Conservation (phyloP, 2,888 invertebrate genomes). For the Athetis lepigone region DNA sequence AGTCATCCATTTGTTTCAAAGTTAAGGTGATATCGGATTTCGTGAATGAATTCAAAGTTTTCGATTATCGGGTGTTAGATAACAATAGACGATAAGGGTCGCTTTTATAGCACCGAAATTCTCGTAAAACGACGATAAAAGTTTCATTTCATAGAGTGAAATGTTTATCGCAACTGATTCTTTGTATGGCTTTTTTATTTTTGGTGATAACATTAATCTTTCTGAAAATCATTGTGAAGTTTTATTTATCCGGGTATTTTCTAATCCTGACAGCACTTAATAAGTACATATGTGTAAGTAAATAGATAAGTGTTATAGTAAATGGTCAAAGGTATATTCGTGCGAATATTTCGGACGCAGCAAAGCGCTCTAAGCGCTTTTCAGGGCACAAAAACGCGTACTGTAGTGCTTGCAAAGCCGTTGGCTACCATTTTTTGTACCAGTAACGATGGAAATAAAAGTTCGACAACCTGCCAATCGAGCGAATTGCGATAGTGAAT, state of each 20-base stretch:
- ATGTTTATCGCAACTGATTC: slow-evolving; percentile 56
- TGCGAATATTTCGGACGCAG: slow-evolving; percentile 19
- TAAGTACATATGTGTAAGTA: too few relatives aligned
- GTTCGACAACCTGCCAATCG: slow-evolving; percentile 37
- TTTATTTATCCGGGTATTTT: slow-evolving; percentile 17
- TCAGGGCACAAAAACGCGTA: slow-evolving; percentile 41
- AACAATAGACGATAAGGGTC: slow-evolving; percentile 72
- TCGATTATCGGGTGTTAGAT: slow-evolving; percentile 75
- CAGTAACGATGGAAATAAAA: slow-evolving; percentile 50
- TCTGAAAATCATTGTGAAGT: slow-evolving; percentile 26
- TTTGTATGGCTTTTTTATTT: slow-evolving; percentile 58
- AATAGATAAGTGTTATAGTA: slow-evolving; percentile 14
- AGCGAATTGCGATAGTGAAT: slow-evolving; percentile 9
- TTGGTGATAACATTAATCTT: slow-evolving; percentile 48
- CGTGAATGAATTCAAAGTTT: slow-evolving; percentile 73
- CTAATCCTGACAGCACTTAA: slow-evolving; percentile 12
- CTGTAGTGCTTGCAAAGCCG: slow-evolving; percentile 37
- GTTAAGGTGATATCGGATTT: slow-evolving; percentile 76
- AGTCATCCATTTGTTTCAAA: slow-evolving; percentile 74
- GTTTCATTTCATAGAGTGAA: slow-evolving; percentile 66
- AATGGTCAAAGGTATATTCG: slow-evolving; percentile 5
- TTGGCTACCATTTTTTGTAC: slow-evolving; percentile 39
- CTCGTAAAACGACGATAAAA: slow-evolving; percentile 73
- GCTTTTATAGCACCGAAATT: slow-evolving; percentile 76
- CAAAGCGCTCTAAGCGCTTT: slow-evolving; percentile 43